Conservation (phyloP, 2,797 vertebrate species). For the Tiaroga cobitis region DNA sequence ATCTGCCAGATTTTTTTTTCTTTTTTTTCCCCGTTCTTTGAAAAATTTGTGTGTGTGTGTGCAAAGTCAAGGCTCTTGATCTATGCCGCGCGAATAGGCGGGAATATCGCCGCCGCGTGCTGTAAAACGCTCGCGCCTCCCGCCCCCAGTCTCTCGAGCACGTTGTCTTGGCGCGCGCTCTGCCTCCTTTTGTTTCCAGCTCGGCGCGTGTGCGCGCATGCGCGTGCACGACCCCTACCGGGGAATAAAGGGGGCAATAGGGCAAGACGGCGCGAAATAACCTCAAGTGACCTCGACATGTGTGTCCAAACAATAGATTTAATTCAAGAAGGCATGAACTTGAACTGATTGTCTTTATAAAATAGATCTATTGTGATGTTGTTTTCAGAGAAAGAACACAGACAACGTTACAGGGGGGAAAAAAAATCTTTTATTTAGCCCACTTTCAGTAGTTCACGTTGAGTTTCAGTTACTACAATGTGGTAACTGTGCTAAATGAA, state of each 20-base stretch:
- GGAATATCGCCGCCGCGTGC: slow-evolving; percentile 47
- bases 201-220: slow-evolving; percentile 27
- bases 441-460: too few species aligned
- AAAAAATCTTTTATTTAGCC: background rate
- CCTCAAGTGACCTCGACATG: slow-evolving; percentile 22
- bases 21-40: background rate
- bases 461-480: too few species aligned
- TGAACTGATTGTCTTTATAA: background rate
- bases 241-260: background rate
- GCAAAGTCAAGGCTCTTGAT: slow-evolving; percentile 23
- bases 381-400: background rate
- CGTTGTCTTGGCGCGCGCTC: slow-evolving; percentile 49
- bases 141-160: slow-evolving; percentile 49
- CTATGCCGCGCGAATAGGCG: slow-evolving; percentile 52
- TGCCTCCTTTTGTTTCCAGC: slow-evolving; percentile 57
- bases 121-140: slow-evolving; percentile 35
- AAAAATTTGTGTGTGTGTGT: background rate
- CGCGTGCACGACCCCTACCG: background rate
- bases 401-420: background rate
- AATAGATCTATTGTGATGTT: background rate
- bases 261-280: background rate
- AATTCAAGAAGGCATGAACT: background rate
- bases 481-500: too few species aligned
- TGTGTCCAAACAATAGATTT: slow-evolving; percentile 34
- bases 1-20: background rate